phyloP scores from a whole-genome alignment of 2,113 vertebrate genomes.

The Anhinga rufa region DNA sequence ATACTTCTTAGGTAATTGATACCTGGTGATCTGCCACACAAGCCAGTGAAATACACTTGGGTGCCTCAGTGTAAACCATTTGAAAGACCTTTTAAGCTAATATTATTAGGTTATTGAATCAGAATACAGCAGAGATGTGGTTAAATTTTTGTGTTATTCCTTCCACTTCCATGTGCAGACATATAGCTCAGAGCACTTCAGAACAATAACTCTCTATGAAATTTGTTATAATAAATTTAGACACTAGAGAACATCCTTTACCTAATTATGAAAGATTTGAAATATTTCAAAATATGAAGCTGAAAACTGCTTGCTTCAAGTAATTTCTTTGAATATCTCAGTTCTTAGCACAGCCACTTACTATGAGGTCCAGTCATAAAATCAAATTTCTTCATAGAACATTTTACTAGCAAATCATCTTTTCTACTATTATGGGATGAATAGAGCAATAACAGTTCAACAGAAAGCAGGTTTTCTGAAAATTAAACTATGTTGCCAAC shows the following conservation, averaged over 20 bases:
- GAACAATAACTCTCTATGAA: not conserved
- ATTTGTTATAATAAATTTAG: not conserved
- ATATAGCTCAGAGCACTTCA: not conserved
- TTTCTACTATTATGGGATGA: not conserved
- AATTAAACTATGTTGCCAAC: not conserved
- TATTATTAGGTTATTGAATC: not conserved
- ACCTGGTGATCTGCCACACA: not conserved
- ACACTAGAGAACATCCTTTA: not conserved
- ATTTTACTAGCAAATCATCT: not conserved
- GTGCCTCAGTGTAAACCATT: not conserved
- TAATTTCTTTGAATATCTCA: not conserved
- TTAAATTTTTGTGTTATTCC: not conserved
- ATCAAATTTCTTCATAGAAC: not conserved
- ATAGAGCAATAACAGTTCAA: not conserved
- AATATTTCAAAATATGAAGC: not conserved
- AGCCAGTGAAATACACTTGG: not conserved
- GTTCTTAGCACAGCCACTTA: not conserved
- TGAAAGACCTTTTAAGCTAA: not conserved
- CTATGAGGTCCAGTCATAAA: not conserved
- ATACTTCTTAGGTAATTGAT: not conserved
- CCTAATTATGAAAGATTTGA: not conserved
- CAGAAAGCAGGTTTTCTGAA: not conserved
- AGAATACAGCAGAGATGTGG: not conserved
- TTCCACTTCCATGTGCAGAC: not conserved
- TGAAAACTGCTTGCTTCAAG: not conserved